A percentile compares a stretch with the other conserved stretches of the same genome.
These are phyloP conservation scores for Cataglyphis livida DNA, from an alignment of 2,888 invertebrate genomes.

Conservation along the genomic window DNA sequence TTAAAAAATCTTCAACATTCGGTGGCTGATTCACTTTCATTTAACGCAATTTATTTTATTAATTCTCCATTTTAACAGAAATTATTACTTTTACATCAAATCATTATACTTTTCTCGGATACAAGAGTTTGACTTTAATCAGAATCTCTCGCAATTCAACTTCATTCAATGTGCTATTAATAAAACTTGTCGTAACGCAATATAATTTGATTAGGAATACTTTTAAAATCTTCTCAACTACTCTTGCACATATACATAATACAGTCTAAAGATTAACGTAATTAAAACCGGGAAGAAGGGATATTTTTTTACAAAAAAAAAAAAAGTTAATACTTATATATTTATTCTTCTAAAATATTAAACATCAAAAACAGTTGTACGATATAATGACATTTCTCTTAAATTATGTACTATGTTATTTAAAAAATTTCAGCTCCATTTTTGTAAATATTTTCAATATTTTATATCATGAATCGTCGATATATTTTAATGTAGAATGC, in stretches of 20 bases:
- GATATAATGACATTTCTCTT: not conserved
- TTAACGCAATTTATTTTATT: not conserved
- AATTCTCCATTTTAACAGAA: not conserved
- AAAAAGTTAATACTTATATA: not conserved
- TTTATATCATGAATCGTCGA: conserved; percentile 11
- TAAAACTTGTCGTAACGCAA: not conserved
- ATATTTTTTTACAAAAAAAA: not conserved
- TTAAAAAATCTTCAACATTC: conserved; percentile 14
- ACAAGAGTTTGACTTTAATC: conserved; percentile 22
- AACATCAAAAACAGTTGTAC: not conserved
- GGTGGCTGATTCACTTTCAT: not conserved
- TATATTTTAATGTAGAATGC: conserved; percentile 15
- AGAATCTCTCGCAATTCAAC: conserved; percentile 8
- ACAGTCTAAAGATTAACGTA: not conserved
- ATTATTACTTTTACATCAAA: conserved; percentile 15
- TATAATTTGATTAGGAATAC: not conserved
- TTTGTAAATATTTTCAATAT: not conserved
- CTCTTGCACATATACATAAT: not conserved
- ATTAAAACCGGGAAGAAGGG: not conserved
- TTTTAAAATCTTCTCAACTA: not conserved
- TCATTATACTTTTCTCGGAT: conserved; percentile 9
- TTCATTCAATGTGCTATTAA: not conserved
- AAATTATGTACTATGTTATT: conserved; percentile 2
- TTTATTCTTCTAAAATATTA: not conserved
- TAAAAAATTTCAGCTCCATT: not conserved